Base-by-base conservation (phyloP, 2,888 invertebrate species). In the Serripes groenlandicus region DNA sequence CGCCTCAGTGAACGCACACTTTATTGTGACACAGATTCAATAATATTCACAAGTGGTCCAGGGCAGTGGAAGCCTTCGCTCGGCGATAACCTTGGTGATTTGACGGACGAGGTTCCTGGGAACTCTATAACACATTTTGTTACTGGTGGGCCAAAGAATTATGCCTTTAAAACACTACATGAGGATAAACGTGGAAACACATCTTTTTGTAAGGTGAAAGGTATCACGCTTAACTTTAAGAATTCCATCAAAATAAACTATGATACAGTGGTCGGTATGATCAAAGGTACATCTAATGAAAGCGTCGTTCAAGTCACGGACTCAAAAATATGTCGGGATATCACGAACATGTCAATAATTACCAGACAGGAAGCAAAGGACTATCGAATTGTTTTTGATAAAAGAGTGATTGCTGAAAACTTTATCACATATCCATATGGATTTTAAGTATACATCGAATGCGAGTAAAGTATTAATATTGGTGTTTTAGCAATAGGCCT, bases 1-100 rank as follows among this genome's bases (percentile, higher is more conserved):
- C 32, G 42, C 23, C 68, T 82, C 11, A 74, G 73, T 21, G 1
- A 37, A 3, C 49, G 80, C 7, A 56, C 58, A 23, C 26, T 62
- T 34, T 80, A 75, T 37, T 62, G 64, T 52, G 77, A 78, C 49
- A 78, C 78, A 15, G 78, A 78, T 72, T 78, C 78, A 1, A 34
- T 78, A 21, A 52, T 78, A 28, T 78, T 78, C 49, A 72, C 62
- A 4, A 64, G 32, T 18, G 5, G 21, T 37, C 49, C 35, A 21
- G 78, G 66, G 3, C 54, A 78, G n/a, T 68, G 72, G 58, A 69
- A 71, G 23, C 90, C 91, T 9, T 82, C 89, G 11, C 35, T 23
- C 21, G 81, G 81, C 3, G 60, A 60, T 60, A 28, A 28, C 28
- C 23, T 60, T 23, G 30, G 60, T 7, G 60, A 28, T 28, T 26